These are phyloP conservation scores for Flexamia atlantica DNA, from an alignment of 2,888 invertebrate genomes.

Conservation along the genomic window DNA sequence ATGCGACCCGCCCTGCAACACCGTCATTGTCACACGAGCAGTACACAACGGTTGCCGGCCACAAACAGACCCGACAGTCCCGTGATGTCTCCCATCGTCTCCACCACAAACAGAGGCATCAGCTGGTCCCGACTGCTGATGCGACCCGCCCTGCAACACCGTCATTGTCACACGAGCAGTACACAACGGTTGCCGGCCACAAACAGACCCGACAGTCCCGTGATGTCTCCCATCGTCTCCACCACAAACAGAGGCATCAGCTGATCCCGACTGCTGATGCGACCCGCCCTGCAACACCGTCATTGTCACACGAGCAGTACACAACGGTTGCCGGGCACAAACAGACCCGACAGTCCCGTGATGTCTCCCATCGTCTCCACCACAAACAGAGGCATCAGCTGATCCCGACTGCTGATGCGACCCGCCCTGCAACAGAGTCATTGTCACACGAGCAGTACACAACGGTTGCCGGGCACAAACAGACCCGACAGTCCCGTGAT, in stretches of 20 bases:
- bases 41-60: constrained; percentile 89
- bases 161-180: constrained; percentile 92
- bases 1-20: no score
- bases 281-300: constrained; percentile 36
- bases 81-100: constrained; percentile 83
- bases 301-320: constrained; percentile 74
- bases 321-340: constrained; percentile 92
- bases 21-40: no score
- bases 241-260: constrained; percentile 89
- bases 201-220: constrained; percentile 90
- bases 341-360: constrained; percentile 90
- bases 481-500: constrained; percentile 90
- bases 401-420: constrained; percentile 77
- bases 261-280: constrained; percentile 79
- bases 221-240: constrained; percentile 84
- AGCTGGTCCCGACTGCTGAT: constrained; percentile 81
- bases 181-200: constrained; percentile 93
- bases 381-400: constrained; percentile 88
- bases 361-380: constrained; percentile 86
- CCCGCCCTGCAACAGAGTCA: constrained; percentile 52
- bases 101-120: constrained; percentile 90
- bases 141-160: constrained; percentile 76
- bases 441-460: constrained; percentile 84
- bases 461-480: constrained; percentile 91
- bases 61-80: constrained; percentile 91